Percentiles rank a stretch among this genome's conserved stretches.
Conservation (phyloP, 2,888 invertebrate genomes). For the Lasioglossum malachurum region DNA sequence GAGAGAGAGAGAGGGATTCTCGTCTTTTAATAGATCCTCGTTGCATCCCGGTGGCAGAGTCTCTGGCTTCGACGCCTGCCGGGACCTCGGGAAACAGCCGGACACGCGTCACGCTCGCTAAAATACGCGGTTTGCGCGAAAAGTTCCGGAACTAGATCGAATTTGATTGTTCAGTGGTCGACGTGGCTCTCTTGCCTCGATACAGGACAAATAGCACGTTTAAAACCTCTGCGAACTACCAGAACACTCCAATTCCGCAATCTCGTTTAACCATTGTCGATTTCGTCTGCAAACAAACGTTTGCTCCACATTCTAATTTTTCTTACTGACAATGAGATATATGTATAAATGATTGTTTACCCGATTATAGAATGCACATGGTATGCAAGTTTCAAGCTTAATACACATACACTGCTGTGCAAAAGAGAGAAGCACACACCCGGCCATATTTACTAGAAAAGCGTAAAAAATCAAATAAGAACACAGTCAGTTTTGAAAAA, state of each 20-base stretch:
- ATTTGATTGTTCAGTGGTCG: background rate
- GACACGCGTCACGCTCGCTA: conserved; percentile 8
- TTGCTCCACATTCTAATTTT: background rate
- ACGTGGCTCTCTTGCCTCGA: background rate
- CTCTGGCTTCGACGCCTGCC: conserved; percentile 32
- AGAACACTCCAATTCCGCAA: background rate
- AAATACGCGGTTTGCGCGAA: conserved; percentile 19
- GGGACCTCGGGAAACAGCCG: conserved; percentile 30
- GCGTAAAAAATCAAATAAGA: too few species aligned
- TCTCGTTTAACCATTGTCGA: background rate
- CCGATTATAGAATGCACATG: too few species aligned
- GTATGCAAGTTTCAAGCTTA: background rate
- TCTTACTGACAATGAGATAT: background rate
- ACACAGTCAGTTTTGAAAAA: too few species aligned
- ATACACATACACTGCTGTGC: too few species aligned
- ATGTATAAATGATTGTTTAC: background rate
- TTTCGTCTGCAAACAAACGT: background rate
- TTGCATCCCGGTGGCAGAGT: conserved; percentile 48
- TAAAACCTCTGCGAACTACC: background rate
- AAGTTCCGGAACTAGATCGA: conserved; percentile 1
- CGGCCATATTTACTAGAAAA: too few species aligned
- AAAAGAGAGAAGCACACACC: too few species aligned
- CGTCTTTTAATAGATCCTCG: conserved; percentile 75
- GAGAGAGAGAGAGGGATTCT: conserved; percentile 70
- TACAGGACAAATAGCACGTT: background rate